Percentiles rank a stretch among this genome's conserved stretches.
These are phyloP conservation scores for Polypterus senegalus DNA, from an alignment of 2,113 vertebrate genomes.

Conservation along the genomic window DNA sequence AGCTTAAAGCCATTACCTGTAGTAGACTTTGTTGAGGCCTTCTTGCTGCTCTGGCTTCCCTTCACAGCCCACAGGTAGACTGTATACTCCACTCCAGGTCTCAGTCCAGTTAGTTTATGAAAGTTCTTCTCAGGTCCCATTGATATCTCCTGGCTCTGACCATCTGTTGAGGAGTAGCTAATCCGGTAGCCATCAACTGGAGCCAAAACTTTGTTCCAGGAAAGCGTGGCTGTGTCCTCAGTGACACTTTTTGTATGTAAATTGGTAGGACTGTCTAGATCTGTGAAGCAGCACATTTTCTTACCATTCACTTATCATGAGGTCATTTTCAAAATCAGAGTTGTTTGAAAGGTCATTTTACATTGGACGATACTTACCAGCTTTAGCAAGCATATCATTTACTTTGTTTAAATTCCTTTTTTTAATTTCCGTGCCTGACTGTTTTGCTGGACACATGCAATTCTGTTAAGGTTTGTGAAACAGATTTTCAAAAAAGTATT, in stretches of 20 bases:
- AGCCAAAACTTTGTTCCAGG: slow-evolving; percentile 31
- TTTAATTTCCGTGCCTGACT: no score
- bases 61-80: slow-evolving; percentile 36
- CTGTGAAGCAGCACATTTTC: slow-evolving; percentile 13
- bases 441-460: no score
- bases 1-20: slow-evolving; percentile 26
- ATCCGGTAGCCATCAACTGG: slow-evolving; percentile 33
- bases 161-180: slow-evolving; percentile 27
- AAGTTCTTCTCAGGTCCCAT: slow-evolving; percentile 25
- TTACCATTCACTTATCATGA: no score
- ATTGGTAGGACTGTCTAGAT: slow-evolving; percentile 28
- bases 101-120: slow-evolving; percentile 24
- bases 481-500: not conserved
- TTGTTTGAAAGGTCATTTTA: no score
- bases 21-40: slow-evolving; percentile 11
- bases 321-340: no score
- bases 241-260: slow-evolving; percentile 22
- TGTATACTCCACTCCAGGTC: slow-evolving; percentile 35
- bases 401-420: no score
- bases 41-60: slow-evolving; percentile 30
- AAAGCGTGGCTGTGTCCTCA: slow-evolving; percentile 27
- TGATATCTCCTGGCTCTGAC: slow-evolving; percentile 18
- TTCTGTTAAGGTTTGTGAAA: no score
- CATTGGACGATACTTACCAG: no score
- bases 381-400: no score